These are phyloP conservation scores for Oreochromis tanganicae DNA, from an alignment of 2,113 vertebrate genomes.

Conservation along the genomic window DNA sequence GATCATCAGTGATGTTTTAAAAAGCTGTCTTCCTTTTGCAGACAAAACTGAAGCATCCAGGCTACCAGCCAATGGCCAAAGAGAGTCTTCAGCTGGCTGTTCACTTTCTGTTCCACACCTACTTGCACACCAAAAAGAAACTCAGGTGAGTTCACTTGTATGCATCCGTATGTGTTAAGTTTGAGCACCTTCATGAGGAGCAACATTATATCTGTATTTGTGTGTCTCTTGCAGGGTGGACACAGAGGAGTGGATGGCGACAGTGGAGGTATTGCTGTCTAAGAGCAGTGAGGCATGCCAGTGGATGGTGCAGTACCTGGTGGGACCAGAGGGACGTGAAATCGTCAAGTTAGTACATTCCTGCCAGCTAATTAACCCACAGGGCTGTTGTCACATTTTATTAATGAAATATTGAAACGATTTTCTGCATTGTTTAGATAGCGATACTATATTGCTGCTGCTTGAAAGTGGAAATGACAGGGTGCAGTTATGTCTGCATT, in stretches of 20 bases:
- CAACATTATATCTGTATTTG: background rate
- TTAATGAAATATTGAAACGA: background rate
- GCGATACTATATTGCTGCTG: background rate
- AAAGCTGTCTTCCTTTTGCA: conserved; percentile 67
- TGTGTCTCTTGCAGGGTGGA: conserved; percentile 78
- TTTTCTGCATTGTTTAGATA: background rate
- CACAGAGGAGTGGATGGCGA: conserved; percentile 97
- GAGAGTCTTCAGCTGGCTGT: conserved; percentile 92
- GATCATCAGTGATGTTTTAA: background rate
- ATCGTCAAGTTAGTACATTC: conserved; percentile 82
- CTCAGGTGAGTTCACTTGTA: conserved; percentile 77
- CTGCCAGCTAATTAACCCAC: background rate
- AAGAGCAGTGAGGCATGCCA: conserved; percentile 95
- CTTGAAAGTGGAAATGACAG: background rate
- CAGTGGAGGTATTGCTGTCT: conserved; percentile 90
- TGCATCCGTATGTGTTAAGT: too few relatives aligned
- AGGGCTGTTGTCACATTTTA: background rate
- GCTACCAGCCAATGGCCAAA: conserved; percentile 95
- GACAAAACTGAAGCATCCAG: conserved; percentile 94
- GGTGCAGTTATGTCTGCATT: background rate
- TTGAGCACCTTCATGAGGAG: background rate
- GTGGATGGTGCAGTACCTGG: conserved; percentile 93
- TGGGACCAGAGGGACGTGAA: conserved; percentile 88
- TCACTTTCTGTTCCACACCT: conserved; percentile 96
- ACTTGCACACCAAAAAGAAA: conserved; percentile 97